Base-by-base conservation (phyloP, 2,113 vertebrate species). In the Urocitellus parryii region DNA sequence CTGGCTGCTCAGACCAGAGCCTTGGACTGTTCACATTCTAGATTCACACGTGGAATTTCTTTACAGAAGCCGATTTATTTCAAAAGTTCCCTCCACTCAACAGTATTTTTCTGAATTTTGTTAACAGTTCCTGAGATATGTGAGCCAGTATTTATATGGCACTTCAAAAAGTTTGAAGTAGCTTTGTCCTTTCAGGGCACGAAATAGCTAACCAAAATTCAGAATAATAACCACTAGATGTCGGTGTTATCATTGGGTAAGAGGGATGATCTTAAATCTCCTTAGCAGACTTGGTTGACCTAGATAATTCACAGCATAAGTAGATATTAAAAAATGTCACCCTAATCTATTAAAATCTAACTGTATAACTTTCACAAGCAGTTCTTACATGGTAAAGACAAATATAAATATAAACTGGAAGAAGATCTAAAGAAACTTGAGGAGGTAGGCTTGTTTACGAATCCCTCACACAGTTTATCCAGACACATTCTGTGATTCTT, bases 201-300 rank as follows among this genome's bases (percentile, higher is more conserved):
- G 3, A 92, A 77, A 18, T 27, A 83, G 51, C 42, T 63, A 72
- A 48, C 72, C 67, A 77, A 85, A 94, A 63, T 42, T 92, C 73
- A 96, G 96, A 88, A 88, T 73, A 96, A 94, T 94, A 94, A 65
- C 95, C 96, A 96, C 94, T 96, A 97, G 97, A 92, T 94, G 94
- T 94, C 88, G 77, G 94, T 98, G 88, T 97, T 94, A 94, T 56
- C 94, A 72, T 10, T 96, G 85, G 72, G 68, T 92, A 76, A 87
- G 61, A 84, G 48, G 70, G 58, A 76, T 63, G 84, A 90, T 96
- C 87, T 94, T 92, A 73, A 81, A 84, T 85, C 79, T 87, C 90
- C 42, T 83, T 51, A 81, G 39, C 51, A 73, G 81, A 22, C 32
- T 90, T 61, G 70, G 68, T 78, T 96, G 95, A 97, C 94, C 87